Conservation (phyloP, 2,797 vertebrate species). For the Scolopax bukidnonensis region DNA sequence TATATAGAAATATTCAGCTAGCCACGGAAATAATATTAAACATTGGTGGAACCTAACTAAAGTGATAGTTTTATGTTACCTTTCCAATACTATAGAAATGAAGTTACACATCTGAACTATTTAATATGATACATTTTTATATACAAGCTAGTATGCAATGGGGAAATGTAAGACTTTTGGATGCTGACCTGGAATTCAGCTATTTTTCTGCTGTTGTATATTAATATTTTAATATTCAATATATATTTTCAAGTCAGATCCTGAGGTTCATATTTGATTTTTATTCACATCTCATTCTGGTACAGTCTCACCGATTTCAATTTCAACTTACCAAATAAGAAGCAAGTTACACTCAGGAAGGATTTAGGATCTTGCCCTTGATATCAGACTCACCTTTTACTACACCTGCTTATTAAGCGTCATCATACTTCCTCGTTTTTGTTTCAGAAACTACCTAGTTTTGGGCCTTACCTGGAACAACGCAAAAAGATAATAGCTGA, state of each 20-base stretch:
- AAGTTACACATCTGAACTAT: constrained; percentile 41
- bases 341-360: background rate
- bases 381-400: background rate
- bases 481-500: constrained; percentile 82
- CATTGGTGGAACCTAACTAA: background rate
- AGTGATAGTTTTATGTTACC: background rate
- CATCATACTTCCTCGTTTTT: constrained; percentile 3
- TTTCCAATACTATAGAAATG: background rate
- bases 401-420: background rate
- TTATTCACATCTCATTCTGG: constrained; percentile 11
- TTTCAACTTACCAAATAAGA: background rate
- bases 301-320: background rate
- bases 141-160: background rate
- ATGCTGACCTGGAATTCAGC: constrained; percentile 40
- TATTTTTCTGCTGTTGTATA: constrained; percentile 30
- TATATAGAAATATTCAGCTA: constrained; percentile 27
- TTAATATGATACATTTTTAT: constrained; percentile 32
- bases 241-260: constrained; percentile 31
- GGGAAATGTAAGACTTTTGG: constrained; percentile 9
- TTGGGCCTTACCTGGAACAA: constrained; percentile 84
- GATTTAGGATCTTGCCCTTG: background rate
- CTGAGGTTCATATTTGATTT: constrained; percentile 6
- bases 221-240: constrained; percentile 57
- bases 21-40: constrained; percentile 33
- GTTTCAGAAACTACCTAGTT: constrained; percentile 81